A percentile compares a stretch with the other conserved stretches of the same genome.
These are phyloP conservation scores for Antedon mediterranea DNA, from an alignment of 53 echinoderm and acorn worm genomes.

Conservation along the genomic window DNA sequence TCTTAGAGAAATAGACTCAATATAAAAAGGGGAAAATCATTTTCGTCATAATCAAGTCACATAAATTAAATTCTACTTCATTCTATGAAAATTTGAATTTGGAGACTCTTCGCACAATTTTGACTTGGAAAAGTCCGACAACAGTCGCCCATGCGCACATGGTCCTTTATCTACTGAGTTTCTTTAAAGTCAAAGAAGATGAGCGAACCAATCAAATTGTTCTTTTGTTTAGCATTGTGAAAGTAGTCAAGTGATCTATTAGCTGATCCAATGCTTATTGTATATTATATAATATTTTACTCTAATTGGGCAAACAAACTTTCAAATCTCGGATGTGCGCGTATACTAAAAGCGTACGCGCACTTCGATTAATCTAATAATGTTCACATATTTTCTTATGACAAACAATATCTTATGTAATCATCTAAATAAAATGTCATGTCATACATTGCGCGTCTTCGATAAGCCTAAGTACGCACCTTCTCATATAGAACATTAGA, in stretches of 20 bases:
- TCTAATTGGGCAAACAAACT: too few relatives aligned
- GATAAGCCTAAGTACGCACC: background rate
- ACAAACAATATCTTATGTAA: background rate
- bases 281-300: too few relatives aligned
- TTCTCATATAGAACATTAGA: background rate
- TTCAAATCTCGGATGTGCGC: background rate
- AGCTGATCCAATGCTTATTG: too few relatives aligned
- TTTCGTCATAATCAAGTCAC: too few relatives aligned
- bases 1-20: too few relatives aligned
- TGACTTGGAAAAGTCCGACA: background rate
- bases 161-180: slow-evolving; percentile 27
- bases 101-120: background rate
- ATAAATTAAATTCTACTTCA: too few relatives aligned
- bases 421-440: background rate
- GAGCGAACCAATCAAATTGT: too few relatives aligned
- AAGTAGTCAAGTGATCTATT: too few relatives aligned
- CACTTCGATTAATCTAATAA: background rate
- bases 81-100: background rate
- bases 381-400: background rate
- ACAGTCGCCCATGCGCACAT: background rate
- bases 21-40: too few relatives aligned
- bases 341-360: background rate
- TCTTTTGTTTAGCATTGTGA: slow-evolving; percentile 30
- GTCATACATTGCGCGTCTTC: background rate
- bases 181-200: too few relatives aligned